Evolutionary conservation across 1,140 invertebrate species (phyloP), one percentile per base, ranked within the genome.

Genomic region (Micrasema longulum): DNA sequence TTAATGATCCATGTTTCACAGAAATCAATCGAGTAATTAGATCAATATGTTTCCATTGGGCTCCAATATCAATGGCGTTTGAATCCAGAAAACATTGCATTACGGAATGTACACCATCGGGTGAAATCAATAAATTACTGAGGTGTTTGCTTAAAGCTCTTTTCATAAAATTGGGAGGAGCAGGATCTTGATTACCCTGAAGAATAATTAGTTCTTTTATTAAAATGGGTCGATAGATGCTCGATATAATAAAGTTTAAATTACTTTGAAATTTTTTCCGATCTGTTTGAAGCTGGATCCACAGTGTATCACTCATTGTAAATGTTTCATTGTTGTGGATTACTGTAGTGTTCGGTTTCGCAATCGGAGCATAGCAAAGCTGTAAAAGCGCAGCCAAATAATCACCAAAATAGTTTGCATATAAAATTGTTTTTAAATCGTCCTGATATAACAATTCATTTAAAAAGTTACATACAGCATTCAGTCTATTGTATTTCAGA

Each of bases 151-250:
- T 84, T 72, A 91, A 88, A n/a, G 83, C 79, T 79, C 80, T 83
- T 75, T 87, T 88, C 47, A 92, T 83, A 89, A 91, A 94, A 6
- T 76, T 77, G 16, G 91, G 91, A 38, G 88, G 81, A 18, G 86
- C 85, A 31, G 87, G 81, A 38, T 84, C 82, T 76, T 78, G 77
- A 6, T 84, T 78, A 77, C 89, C 88, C 79, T 89, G 87, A 53
- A 93, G 81, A 18, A 91, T 78, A 83, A 93, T 85, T 10, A 92
- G 82, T 82, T 92, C 91, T 81, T 88, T 90, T 72, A 93, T 88
- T 36, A 91, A 80, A 45, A 87, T 79, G 35, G 87, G 84, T 66
- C 86, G 86, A 75, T 90, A 89, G 53, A 88, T 88, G 64, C 86
- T 87, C 38, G 76, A 77, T 14, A 90, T 79, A 18, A 92, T 78